Evolutionary conservation across 1,140 invertebrate species (phyloP).

Genomic region (Teleopsis dalmanni): DNA sequence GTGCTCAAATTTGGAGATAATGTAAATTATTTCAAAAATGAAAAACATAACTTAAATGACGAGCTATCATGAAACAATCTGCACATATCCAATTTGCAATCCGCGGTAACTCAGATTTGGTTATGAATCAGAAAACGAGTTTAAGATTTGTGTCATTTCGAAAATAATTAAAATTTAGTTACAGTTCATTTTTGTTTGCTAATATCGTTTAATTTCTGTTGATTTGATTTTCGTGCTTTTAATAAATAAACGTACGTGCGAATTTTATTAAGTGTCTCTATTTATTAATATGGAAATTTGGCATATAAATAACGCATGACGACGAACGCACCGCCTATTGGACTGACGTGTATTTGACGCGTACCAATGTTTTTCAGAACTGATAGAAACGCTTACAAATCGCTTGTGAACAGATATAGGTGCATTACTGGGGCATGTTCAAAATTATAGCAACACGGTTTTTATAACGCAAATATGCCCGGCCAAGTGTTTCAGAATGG

Average conservation of each 20-base stretch:
- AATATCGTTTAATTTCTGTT: not conserved
- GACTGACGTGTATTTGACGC: not conserved
- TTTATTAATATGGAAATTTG: constrained; percentile 43
- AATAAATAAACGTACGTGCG: not conserved
- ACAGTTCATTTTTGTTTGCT: not conserved
- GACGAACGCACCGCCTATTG: not conserved
- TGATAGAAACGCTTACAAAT: not conserved
- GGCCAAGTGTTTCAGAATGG: not conserved
- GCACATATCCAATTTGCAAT: no score
- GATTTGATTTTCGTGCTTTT: not conserved
- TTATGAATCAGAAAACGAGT: constrained; percentile 25
- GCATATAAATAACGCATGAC: not conserved
- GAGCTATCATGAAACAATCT: no score
- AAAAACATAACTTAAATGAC: no score
- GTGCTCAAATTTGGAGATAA: no score
- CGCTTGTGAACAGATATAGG: no score
- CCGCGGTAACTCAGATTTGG: constrained; percentile 16
- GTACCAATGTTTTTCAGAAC: not conserved
- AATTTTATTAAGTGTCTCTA: constrained; percentile 42
- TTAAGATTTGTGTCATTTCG: constrained; percentile 23
- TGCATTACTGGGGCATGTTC: no score
- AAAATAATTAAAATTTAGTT: not conserved
- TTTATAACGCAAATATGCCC: no score
- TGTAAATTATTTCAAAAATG: no score
- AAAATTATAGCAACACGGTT: no score